These are phyloP conservation scores for Meloidogyne floridensis DNA, from an alignment of 1,140 invertebrate species.

Conservation along the genomic window DNA sequence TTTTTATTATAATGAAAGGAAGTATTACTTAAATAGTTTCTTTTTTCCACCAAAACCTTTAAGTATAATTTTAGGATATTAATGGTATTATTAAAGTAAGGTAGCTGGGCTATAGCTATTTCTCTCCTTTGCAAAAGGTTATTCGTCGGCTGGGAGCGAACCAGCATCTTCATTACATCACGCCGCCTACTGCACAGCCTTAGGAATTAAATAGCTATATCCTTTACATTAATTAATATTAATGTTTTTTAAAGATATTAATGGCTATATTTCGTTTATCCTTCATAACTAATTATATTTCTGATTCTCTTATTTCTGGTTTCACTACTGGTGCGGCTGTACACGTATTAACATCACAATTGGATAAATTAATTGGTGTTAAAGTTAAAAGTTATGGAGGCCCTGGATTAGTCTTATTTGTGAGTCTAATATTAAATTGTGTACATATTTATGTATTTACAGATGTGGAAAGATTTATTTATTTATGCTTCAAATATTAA, in stretches of 20 bases:
- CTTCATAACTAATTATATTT: constrained; percentile 64
- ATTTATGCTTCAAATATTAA: constrained; percentile 66
- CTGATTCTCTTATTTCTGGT: constrained; percentile 62
- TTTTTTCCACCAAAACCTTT: not conserved
- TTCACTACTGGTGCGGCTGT: constrained; percentile 65
- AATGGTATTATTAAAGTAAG: no score
- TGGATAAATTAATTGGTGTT: constrained; percentile 64
- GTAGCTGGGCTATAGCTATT: no score
- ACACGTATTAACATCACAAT: constrained; percentile 62
- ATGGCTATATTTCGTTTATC: constrained; percentile 60
- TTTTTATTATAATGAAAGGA: no score
- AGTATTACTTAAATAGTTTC: constrained; percentile 12
- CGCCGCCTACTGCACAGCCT: no score
- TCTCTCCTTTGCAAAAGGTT: no score
- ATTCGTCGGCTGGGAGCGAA: no score
- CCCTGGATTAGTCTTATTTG: constrained; percentile 54
- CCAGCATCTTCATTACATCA: no score
- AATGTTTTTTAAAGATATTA: constrained; percentile 46
- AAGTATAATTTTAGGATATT: not conserved
- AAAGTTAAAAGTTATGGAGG: constrained; percentile 57
- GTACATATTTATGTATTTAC: not conserved
- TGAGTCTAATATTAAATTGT: not conserved
- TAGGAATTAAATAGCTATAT: no score
- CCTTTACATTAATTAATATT: no score
- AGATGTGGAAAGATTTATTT: constrained; percentile 66